Evolutionary conservation across 2,797 vertebrate species (phyloP).

Genomic region (Molossus molossus): DNA sequence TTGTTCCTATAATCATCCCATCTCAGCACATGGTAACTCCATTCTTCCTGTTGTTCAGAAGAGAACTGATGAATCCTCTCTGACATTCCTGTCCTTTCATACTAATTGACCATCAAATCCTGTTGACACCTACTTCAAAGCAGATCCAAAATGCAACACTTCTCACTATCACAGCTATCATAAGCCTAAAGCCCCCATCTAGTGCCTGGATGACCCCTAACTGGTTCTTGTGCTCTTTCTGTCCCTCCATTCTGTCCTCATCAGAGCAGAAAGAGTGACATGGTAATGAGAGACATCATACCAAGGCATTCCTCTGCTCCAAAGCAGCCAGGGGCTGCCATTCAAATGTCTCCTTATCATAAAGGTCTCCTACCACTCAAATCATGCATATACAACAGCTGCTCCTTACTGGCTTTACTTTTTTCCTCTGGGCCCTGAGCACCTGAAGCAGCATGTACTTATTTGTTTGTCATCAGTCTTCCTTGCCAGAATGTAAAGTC

Average conservation of each 20-base stretch:
- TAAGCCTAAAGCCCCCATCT: background rate
- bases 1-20: background rate
- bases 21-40: background rate
- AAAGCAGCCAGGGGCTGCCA: slow-evolving; percentile 9
- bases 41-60: background rate
- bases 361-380: background rate
- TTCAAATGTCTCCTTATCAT: background rate
- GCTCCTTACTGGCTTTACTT: background rate
- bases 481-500: background rate
- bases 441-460: background rate
- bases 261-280: background rate
- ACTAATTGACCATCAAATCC: background rate
- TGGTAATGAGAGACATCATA: background rate
- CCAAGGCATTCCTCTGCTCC: background rate
- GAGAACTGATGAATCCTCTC: background rate
- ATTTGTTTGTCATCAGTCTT: background rate
- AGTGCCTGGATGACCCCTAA: background rate
- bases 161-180: background rate
- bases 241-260: background rate
- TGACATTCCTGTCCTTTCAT: background rate
- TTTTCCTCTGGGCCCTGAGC: background rate
- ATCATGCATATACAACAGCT: background rate
- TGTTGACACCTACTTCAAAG: background rate
- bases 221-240: background rate
- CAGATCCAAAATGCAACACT: slow-evolving; percentile 14